These are phyloP conservation scores for Oegoconia quadripuncta DNA, from an alignment of 2,888 invertebrate species.

Conservation along the genomic window DNA sequence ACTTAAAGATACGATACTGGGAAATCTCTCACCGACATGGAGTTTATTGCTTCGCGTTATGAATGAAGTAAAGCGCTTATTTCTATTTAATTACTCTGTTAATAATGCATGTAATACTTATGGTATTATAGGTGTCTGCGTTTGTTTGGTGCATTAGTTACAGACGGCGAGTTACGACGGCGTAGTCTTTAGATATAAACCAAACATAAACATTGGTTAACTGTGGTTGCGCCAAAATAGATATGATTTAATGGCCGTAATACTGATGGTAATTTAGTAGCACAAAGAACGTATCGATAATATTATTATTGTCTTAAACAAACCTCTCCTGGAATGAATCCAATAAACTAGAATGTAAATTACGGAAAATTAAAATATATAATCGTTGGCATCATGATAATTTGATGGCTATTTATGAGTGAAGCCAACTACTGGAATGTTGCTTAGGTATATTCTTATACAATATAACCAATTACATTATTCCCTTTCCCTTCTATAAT, in stretches of 20 bases:
- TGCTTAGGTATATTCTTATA: too few species aligned
- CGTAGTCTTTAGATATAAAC: constrained; percentile 18
- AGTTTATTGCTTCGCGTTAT: too few species aligned
- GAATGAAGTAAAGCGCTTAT: not conserved
- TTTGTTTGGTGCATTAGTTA: too few species aligned
- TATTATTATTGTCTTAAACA: constrained; percentile 15
- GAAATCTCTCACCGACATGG: too few species aligned
- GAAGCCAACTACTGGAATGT: too few species aligned
- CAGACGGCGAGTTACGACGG: too few species aligned
- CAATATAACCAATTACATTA: too few species aligned
- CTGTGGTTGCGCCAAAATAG: constrained; percentile 23
- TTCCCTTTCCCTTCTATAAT: too few species aligned
- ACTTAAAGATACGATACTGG: too few species aligned
- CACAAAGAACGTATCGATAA: constrained; percentile 20
- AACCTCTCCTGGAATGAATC: constrained; percentile 13
- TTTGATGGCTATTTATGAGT: constrained; percentile 7
- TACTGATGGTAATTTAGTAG: constrained; percentile 19
- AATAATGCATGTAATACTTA: too few species aligned
- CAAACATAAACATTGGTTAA: constrained; percentile 24
- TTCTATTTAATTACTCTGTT: too few species aligned
- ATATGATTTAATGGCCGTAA: constrained; percentile 24
- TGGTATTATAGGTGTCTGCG: too few species aligned
- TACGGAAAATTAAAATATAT: constrained; percentile 5
- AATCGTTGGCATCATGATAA: not conserved
- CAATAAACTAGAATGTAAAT: constrained; percentile 8